Percentiles rank a stretch among this genome's conserved stretches.
Conservation (phyloP, 35 echinoderm and acorn worm species). For the Holothuria glaberrima region DNA sequence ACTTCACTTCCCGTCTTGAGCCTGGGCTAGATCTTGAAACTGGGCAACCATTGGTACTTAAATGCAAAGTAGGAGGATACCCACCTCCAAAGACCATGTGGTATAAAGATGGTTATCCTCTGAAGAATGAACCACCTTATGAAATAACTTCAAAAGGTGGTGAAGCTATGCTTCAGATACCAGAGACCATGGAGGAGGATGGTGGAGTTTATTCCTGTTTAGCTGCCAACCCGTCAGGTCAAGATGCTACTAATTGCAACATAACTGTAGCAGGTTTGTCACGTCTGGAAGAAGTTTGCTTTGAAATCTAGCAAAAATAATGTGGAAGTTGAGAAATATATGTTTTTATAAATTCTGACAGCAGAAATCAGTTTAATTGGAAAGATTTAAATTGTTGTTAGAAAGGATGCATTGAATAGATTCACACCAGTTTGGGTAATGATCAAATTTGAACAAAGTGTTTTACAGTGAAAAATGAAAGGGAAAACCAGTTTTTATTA, state of each 20-base stretch:
- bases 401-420: too few relatives aligned
- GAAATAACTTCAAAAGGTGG: too few relatives aligned
- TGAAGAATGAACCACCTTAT: constrained; percentile 65
- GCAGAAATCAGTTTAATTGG: too few relatives aligned
- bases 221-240: constrained; percentile 62
- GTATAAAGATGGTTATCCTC: constrained; percentile 60
- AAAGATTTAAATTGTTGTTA: neutral
- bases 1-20: neutral
- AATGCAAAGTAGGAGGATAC: constrained; percentile 42
- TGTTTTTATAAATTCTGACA: too few relatives aligned
- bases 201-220: too few relatives aligned
- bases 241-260: constrained; percentile 42
- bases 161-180: constrained; percentile 32
- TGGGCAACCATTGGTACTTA: constrained; percentile 36
- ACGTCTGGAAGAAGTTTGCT: too few relatives aligned
- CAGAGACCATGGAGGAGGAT: constrained; percentile 53
- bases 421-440: too few relatives aligned
- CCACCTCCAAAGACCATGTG: too few relatives aligned
- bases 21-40: neutral
- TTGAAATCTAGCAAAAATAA: constrained; percentile 18
- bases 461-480: too few relatives aligned
- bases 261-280: constrained; percentile 66
- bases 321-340: too few relatives aligned
- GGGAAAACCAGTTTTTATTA: too few relatives aligned
- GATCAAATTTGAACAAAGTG: too few relatives aligned